These are phyloP conservation scores for Scaptomyza parva DNA, from an alignment of 2,888 invertebrate species.

Conservation along the genomic window DNA sequence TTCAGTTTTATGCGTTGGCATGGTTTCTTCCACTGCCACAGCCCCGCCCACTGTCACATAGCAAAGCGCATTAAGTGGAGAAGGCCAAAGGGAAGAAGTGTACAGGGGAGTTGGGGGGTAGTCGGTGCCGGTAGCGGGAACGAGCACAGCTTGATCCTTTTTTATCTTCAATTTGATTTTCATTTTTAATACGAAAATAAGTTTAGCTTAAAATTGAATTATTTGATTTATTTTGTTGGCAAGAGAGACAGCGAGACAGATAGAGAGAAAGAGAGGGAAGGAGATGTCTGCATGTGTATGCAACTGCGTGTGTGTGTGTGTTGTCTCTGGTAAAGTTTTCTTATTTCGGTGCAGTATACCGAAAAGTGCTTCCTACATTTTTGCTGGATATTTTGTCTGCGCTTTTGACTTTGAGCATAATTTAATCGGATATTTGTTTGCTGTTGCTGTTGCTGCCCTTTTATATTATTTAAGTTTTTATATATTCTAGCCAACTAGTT, in stretches of 20 bases:
- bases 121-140: slow-evolving; percentile 19
- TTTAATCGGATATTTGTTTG: slow-evolving; percentile 79
- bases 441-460: slow-evolving; percentile 46
- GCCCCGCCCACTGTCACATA: slow-evolving; percentile 68
- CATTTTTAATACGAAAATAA: slow-evolving; percentile 82
- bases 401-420: slow-evolving; percentile 81
- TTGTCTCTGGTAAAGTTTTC: slow-evolving; percentile 67
- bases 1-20: slow-evolving; percentile 74
- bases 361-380: slow-evolving; percentile 72
- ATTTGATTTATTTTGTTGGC: slow-evolving; percentile 78
- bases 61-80: background rate
- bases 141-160: slow-evolving; percentile 79
- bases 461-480: slow-evolving; percentile 71
- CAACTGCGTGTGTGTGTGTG: slow-evolving; percentile 36
- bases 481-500: slow-evolving; percentile 17
- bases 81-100: background rate
- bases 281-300: slow-evolving; percentile 22
- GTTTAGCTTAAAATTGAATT: slow-evolving; percentile 82
- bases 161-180: slow-evolving; percentile 81
- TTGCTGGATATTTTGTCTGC: slow-evolving; percentile 73
- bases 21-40: slow-evolving; percentile 39
- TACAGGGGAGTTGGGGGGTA: background rate
- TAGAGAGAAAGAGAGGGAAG: no score
- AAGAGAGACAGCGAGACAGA: slow-evolving; percentile 9
- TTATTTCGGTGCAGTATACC: slow-evolving; percentile 57